phyloP scores from a whole-genome alignment of 2,888 invertebrate genomes.

The Agonopterix subpropinquella region DNA sequence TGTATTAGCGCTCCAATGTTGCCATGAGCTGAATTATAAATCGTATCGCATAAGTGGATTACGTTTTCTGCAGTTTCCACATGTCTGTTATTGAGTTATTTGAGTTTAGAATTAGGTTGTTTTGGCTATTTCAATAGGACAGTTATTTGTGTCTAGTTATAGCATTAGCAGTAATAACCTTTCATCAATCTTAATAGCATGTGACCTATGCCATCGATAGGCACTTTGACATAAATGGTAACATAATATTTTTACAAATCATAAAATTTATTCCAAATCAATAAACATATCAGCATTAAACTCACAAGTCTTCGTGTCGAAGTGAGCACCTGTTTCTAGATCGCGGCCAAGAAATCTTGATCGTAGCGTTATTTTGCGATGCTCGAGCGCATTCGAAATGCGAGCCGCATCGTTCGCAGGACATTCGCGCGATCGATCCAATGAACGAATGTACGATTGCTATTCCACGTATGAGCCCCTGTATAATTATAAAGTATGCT shows the following conservation, averaged over 20 bases:
- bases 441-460: slow-evolving; percentile 32
- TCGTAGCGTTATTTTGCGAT: slow-evolving; percentile 28
- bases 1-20: slow-evolving; percentile 49
- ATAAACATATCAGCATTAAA: background rate
- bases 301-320: slow-evolving; percentile 10
- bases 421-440: slow-evolving; percentile 51
- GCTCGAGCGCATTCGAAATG: slow-evolving; percentile 43
- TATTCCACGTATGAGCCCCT: slow-evolving; percentile 45
- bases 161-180: background rate
- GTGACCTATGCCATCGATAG: background rate
- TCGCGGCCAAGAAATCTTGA: slow-evolving; percentile 62
- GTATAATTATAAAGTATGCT: slow-evolving; percentile 65
- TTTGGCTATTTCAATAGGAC: background rate
- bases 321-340: slow-evolving; percentile 62
- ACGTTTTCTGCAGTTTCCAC: slow-evolving; percentile 25
- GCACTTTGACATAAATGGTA: background rate
- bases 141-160: background rate
- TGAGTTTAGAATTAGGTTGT: slow-evolving; percentile 8
- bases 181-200: no score
- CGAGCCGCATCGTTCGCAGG: slow-evolving; percentile 45
- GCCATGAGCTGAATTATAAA: slow-evolving; percentile 45
- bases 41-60: slow-evolving; percentile 23
- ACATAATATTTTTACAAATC: background rate
- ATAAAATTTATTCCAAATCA: background rate
- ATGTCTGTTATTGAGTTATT: slow-evolving; percentile 12